Conservation (phyloP, 2,113 vertebrate genomes). For the Plectropomus leopardus region DNA sequence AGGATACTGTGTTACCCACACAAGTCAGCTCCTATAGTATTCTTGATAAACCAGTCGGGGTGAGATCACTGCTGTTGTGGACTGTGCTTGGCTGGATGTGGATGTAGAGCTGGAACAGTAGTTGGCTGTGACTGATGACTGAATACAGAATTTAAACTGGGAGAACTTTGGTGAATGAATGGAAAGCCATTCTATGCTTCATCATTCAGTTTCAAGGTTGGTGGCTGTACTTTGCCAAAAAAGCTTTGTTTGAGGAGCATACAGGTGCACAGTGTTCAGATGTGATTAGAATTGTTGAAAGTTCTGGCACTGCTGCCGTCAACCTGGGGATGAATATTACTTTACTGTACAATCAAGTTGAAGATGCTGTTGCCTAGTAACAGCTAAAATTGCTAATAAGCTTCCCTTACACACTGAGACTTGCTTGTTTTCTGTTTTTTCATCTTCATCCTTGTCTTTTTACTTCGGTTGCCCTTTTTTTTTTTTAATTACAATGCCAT, state of each 20-base stretch:
- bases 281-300: not conserved
- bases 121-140: no score
- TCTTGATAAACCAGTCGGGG: no score
- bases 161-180: not conserved
- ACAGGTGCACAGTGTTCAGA: not conserved
- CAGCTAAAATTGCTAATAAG: constrained; percentile 24
- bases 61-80: no score
- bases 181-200: not conserved
- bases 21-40: no score
- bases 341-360: constrained; percentile 11
- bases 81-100: no score
- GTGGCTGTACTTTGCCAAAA: not conserved
- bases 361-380: constrained; percentile 43
- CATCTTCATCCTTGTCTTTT: not conserved
- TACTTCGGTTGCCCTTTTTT: not conserved
- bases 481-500: not conserved
- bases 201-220: not conserved
- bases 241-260: not conserved
- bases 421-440: not conserved
- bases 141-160: not conserved
- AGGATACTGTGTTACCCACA: no score
- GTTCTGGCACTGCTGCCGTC: not conserved
- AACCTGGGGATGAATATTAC: not conserved
- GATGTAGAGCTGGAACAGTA: not conserved
- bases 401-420: not conserved